Conservation (phyloP, 2,113 vertebrate species). For the Pionites leucogaster region DNA sequence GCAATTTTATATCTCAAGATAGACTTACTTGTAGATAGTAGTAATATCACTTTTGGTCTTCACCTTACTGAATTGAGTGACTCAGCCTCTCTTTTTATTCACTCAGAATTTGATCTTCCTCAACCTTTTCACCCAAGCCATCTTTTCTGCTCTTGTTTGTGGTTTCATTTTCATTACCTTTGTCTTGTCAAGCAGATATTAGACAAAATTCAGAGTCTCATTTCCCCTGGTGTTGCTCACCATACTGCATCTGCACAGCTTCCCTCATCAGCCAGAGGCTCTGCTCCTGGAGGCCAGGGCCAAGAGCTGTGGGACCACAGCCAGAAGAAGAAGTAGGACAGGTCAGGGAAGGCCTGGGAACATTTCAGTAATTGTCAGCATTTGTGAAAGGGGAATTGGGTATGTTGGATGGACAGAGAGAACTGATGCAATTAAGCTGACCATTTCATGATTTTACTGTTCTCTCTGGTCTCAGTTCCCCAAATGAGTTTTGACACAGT, state of each 20-base stretch:
- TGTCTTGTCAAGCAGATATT: not conserved
- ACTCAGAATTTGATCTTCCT: not conserved
- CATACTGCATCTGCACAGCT: not conserved
- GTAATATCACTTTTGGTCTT: not conserved
- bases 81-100: not conserved
- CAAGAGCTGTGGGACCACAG: not conserved
- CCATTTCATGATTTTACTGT: not conserved
- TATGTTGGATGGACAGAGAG: not conserved
- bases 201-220: not conserved
- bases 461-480: not conserved
- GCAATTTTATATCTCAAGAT: not conserved
- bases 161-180: not conserved
- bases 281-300: not conserved
- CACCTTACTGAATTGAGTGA: not conserved
- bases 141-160: not conserved
- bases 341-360: conserved; percentile 10
- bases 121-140: not conserved
- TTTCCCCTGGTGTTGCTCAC: not conserved
- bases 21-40: not conserved
- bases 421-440: not conserved
- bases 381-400: not conserved
- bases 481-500: not conserved
- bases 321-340: conserved; percentile 17
- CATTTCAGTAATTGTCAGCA: not conserved
- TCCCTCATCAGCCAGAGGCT: not conserved